Conservation (phyloP, 2,797 vertebrate genomes). For the Eulemur rubriventer region DNA sequence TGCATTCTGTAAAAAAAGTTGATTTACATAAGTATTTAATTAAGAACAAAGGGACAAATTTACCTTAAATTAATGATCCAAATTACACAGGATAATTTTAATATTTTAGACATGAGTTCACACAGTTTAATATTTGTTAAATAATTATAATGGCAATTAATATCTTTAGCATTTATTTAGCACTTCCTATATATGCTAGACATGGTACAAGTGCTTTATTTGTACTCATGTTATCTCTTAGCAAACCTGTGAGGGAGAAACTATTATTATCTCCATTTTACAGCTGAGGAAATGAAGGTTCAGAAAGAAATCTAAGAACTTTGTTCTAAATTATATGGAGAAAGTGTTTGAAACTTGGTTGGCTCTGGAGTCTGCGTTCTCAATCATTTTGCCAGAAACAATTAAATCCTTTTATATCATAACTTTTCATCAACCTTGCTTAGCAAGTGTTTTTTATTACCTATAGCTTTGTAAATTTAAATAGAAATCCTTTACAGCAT, state of each 20-base stretch:
- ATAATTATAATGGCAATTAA: neutral
- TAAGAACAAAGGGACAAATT: neutral
- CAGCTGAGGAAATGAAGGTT: neutral
- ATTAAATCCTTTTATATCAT: neutral
- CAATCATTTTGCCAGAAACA: neutral
- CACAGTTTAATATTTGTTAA: neutral
- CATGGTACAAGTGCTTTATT: neutral
- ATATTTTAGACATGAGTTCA: neutral
- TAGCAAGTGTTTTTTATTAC: neutral
- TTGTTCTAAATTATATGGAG: neutral
- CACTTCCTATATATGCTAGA: neutral
- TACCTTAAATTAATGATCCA: neutral
- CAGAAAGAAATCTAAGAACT: neutral
- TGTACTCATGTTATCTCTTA: neutral
- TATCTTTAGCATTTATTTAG: neutral
- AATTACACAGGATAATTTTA: neutral
- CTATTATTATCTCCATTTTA: neutral
- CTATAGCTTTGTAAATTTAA: neutral
- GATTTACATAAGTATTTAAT: constrained; percentile 25
- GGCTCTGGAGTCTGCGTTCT: neutral
- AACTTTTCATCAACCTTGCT: neutral
- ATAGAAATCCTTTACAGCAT: neutral
- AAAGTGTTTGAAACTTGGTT: neutral
- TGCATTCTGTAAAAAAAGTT: neutral
- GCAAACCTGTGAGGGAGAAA: neutral